These are phyloP conservation scores for Capreolus pygargus DNA, from an alignment of 2,113 vertebrate genomes.

Conservation along the genomic window DNA sequence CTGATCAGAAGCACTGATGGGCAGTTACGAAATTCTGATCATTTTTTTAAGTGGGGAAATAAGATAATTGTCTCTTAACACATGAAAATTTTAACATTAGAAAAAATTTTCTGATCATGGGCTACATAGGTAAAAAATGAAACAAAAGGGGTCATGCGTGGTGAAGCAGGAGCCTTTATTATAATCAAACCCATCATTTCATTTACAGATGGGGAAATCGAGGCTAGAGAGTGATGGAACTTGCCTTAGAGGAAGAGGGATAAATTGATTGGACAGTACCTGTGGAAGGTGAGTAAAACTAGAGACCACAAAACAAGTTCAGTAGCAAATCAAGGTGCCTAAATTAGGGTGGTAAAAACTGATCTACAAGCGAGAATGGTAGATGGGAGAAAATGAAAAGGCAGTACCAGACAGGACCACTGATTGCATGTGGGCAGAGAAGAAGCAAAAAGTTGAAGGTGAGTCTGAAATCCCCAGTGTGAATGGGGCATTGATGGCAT, in stretches of 20 bases:
- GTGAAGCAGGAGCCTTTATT: neutral
- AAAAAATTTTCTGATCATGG: neutral
- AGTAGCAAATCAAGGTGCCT: neutral
- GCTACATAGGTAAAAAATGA: neutral
- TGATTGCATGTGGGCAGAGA: neutral
- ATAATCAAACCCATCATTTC: neutral
- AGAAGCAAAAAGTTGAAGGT: neutral
- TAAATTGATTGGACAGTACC: neutral
- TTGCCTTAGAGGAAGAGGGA: neutral
- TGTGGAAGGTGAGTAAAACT: neutral
- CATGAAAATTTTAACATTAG: conserved; percentile 11
- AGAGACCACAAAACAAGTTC: neutral
- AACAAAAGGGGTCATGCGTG: neutral
- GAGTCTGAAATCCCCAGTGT: neutral
- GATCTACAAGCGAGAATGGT: neutral
- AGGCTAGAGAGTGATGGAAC: neutral
- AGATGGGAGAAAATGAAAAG: neutral
- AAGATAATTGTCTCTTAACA: neutral
- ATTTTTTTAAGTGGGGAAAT: neutral
- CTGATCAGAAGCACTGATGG: conserved; percentile 20
- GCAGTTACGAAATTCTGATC: neutral
- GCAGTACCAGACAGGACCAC: neutral
- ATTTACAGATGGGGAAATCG: neutral
- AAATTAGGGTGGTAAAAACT: neutral
- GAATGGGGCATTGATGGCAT: neutral